Base-by-base conservation (phyloP, 2,797 vertebrate genomes). In the Denticeps clupeoides region DNA sequence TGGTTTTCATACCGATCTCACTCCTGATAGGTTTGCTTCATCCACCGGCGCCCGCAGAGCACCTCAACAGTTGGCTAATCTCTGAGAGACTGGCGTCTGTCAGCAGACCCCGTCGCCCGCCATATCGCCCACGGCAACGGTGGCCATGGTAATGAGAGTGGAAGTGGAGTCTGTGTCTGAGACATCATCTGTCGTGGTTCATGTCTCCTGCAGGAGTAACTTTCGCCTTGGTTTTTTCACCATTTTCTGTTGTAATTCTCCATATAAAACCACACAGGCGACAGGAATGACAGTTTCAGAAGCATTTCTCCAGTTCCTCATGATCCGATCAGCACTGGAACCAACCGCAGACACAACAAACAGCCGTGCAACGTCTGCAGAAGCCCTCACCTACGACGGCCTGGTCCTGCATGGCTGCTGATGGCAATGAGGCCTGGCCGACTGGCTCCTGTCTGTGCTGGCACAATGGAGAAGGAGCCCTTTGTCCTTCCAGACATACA, bases 1-100 rank as follows among this genome's bases (percentile, higher is more conserved):
- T 65, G 62, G 69, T 75, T 75, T 73, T 82, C 73, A 78, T 77
- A 74, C 65, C 55, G 79, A 83, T 83, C 56, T 71, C 35, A 42
- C 60, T 59, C 56, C 12, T 68, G 45, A 85, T 83, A 83, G 64
- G 55, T 58, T 65, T 59, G 58, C 66, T 59, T 64, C 68, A 63
- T 42, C 11, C n/a, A 40, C 31, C 45, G 18, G 62, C 54, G 55
- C 64, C 57, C 55, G 64, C 69, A 59, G 59, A 48, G 53, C 63
- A 55, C 51, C 62, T 56, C 62, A 67, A 60, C 61, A 64, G 32
- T 56, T 32, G 48, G 55, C 60, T 70, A 70, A 67, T 60, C 67
- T 67, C 56, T 22, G 49, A 37, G 47, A 60, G 62, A 58, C 62
- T 63, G 62, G 59, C 60, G 62, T 62, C 60, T 67, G 50, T 51